Percentiles rank a stretch among this genome's conserved stretches.
Evolutionary conservation across 1,140 invertebrate genomes (phyloP).

Genomic region (Pseudomyrmex sp.): DNA sequence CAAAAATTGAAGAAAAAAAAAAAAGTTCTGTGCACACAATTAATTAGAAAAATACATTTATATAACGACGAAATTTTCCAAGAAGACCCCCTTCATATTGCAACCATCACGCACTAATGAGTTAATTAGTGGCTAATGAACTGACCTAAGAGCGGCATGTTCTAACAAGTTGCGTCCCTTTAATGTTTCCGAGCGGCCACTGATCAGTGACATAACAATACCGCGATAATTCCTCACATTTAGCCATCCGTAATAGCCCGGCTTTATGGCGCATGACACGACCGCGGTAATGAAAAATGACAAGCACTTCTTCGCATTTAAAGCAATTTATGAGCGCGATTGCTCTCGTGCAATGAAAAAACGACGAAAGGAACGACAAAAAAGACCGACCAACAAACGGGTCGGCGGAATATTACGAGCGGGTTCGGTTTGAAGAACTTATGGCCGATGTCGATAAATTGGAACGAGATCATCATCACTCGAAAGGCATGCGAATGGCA

Average conservation of each 20-base stretch:
- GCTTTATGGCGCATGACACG: slow-evolving; percentile 39
- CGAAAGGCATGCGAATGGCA: slow-evolving; percentile 67
- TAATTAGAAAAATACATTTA: not conserved
- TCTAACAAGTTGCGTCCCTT: slow-evolving; percentile 43
- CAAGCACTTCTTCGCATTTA: slow-evolving; percentile 18
- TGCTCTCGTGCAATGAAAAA: slow-evolving; percentile 4
- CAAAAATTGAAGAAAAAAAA: not conserved
- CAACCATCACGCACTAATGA: slow-evolving; percentile 7
- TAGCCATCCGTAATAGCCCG: slow-evolving; percentile 28
- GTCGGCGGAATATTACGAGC: too few relatives aligned
- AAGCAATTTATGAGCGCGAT: slow-evolving; percentile 30
- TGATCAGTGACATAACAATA: slow-evolving; percentile 53
- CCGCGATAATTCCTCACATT: slow-evolving; percentile 24
- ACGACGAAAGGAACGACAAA: not conserved
- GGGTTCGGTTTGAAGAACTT: not conserved
- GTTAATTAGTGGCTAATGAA: slow-evolving; percentile 44
- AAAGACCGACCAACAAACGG: not conserved
- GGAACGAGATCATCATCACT: slow-evolving; percentile 57
- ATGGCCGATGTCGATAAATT: slow-evolving; percentile 33
- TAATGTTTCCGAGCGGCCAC: slow-evolving; percentile 43
- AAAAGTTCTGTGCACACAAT: not conserved
- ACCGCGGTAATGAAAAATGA: slow-evolving; percentile 52
- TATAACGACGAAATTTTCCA: not conserved
- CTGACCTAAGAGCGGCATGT: slow-evolving; percentile 7
- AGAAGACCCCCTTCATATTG: not conserved